Evolutionary conservation across 2,797 vertebrate genomes (phyloP).

Genomic region (Gobio occitaniae): DNA sequence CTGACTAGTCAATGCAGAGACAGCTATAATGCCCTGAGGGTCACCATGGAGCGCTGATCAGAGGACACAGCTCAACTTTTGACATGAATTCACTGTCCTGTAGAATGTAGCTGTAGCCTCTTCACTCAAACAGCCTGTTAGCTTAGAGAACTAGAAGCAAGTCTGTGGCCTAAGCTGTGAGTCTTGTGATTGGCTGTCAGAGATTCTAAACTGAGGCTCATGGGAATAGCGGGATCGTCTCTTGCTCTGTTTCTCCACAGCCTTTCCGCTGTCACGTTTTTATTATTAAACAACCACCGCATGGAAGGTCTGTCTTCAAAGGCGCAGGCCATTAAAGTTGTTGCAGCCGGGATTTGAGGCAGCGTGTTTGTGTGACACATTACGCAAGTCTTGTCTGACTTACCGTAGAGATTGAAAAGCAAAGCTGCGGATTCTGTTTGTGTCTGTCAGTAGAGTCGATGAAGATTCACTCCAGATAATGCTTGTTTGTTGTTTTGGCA

Average conservation of each 20-base stretch:
- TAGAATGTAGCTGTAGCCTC: neutral
- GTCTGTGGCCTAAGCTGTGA: slow-evolving; percentile 42
- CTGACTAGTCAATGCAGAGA: slow-evolving; percentile 28
- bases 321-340: slow-evolving; percentile 59
- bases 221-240: slow-evolving; percentile 41
- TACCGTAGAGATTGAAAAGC: slow-evolving; percentile 29
- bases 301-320: slow-evolving; percentile 60
- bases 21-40: slow-evolving; percentile 44
- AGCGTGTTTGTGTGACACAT: slow-evolving; percentile 53
- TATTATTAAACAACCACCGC: slow-evolving; percentile 63
- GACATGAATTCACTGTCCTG: slow-evolving; percentile 1
- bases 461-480: slow-evolving; percentile 20
- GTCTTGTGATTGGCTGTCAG: slow-evolving; percentile 54
- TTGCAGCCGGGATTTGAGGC: slow-evolving; percentile 52
- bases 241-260: slow-evolving; percentile 47
- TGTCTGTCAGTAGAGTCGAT: neutral
- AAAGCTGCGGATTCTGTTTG: slow-evolving; percentile 43
- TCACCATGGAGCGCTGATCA: slow-evolving; percentile 33
- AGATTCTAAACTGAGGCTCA: slow-evolving; percentile 36
- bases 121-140: slow-evolving; percentile 6
- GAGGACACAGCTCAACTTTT: slow-evolving; percentile 13
- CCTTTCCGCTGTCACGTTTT: slow-evolving; percentile 59
- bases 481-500: slow-evolving; percentile 20
- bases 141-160: slow-evolving; percentile 21
- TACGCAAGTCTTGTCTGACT: slow-evolving; percentile 47